These are phyloP conservation scores for Gonioctena quinquepunctata DNA, from an alignment of 1,140 invertebrate species.

Conservation along the genomic window DNA sequence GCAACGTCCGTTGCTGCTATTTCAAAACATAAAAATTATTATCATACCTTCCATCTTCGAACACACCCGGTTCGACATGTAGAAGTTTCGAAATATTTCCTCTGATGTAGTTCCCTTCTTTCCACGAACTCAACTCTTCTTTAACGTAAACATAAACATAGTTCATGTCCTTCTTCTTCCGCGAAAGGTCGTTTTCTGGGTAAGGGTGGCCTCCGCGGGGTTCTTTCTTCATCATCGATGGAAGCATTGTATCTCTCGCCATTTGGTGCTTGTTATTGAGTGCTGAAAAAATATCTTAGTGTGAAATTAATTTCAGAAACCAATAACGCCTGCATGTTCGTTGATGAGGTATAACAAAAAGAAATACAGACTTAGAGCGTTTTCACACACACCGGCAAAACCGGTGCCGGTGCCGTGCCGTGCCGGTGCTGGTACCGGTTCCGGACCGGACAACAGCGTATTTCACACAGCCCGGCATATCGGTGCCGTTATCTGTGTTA, in stretches of 20 bases:
- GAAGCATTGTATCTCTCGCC: conserved; percentile 29
- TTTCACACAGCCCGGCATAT: too few relatives aligned
- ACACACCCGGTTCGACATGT: conserved; percentile 60
- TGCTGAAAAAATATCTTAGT: background rate
- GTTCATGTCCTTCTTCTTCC: conserved; percentile 71
- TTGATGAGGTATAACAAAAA: too few relatives aligned
- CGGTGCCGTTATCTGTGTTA: too few relatives aligned
- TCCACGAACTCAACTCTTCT: conserved; percentile 61
- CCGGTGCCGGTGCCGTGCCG: too few relatives aligned
- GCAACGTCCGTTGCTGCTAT: too few relatives aligned
- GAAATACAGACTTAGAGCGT: too few relatives aligned
- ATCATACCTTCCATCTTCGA: conserved; percentile 59
- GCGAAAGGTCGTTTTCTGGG: conserved; percentile 55
- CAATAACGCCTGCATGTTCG: too few relatives aligned
- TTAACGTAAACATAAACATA: conserved; percentile 72
- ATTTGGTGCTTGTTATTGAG: background rate
- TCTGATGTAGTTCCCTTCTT: conserved; percentile 63
- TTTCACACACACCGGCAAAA: too few relatives aligned
- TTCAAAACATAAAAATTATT: too few relatives aligned
- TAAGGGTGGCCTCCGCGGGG: conserved; percentile 46
- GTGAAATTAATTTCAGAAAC: too few relatives aligned
- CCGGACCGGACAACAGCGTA: too few relatives aligned
- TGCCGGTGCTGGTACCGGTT: too few relatives aligned
- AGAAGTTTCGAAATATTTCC: conserved; percentile 64
- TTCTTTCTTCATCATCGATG: conserved; percentile 59